A percentile compares a stretch with the other conserved stretches of the same genome.
Evolutionary conservation across 1,140 invertebrate species (phyloP).

Genomic region (Bicyclus anynana): DNA sequence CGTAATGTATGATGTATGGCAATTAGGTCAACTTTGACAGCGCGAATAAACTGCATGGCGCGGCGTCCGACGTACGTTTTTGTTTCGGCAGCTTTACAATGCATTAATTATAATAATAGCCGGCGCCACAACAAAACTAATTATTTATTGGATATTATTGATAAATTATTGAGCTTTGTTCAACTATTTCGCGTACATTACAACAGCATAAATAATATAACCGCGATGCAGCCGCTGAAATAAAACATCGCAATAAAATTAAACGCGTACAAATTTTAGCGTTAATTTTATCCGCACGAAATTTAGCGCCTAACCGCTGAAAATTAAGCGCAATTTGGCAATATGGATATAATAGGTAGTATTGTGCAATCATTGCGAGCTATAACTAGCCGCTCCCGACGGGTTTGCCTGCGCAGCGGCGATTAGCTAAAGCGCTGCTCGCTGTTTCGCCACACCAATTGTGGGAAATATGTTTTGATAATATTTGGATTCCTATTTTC

Average conservation of each 20-base stretch:
- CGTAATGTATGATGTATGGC: too few species aligned
- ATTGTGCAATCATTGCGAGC: not conserved
- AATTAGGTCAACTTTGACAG: too few species aligned
- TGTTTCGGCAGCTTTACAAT: not conserved
- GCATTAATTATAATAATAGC: slow-evolving; percentile 16
- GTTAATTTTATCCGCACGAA: slow-evolving; percentile 19
- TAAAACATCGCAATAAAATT: slow-evolving; percentile 25
- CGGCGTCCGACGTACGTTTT: not conserved
- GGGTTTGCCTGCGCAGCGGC: not conserved
- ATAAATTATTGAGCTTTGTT: slow-evolving; percentile 27
- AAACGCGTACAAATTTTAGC: slow-evolving; percentile 14
- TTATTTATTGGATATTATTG: slow-evolving; percentile 24
- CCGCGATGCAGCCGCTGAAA: slow-evolving; percentile 19
- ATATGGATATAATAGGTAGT: slow-evolving; percentile 7
- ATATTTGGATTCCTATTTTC: too few species aligned
- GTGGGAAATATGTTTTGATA: too few species aligned
- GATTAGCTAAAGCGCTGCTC: not conserved
- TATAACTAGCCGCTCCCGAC: not conserved
- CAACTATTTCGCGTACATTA: slow-evolving; percentile 20
- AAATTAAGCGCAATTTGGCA: slow-evolving; percentile 23
- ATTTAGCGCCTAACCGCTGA: slow-evolving; percentile 23
- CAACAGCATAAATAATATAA: slow-evolving; percentile 23
- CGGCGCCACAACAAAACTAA: slow-evolving; percentile 21
- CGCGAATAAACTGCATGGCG: not conserved
- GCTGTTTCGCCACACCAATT: too few species aligned